phyloP scores from a whole-genome alignment of 2,797 vertebrate species.

The Chelon auratus region DNA sequence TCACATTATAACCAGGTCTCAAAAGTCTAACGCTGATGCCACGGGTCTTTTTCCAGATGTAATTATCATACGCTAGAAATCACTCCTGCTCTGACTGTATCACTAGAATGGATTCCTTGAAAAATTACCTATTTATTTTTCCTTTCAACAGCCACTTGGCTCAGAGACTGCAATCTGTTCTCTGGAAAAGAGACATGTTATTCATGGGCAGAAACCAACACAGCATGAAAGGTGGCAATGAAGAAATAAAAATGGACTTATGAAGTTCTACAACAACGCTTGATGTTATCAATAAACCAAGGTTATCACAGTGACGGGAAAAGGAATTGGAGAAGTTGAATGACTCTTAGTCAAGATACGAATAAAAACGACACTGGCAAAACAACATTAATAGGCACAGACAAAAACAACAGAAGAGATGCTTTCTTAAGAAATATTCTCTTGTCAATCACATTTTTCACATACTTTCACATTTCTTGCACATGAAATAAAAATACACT shows the following conservation, averaged over 20 bases:
- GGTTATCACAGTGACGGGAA: slow-evolving; percentile 8
- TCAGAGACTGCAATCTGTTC: slow-evolving; percentile 59
- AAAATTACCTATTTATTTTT: slow-evolving; percentile 45
- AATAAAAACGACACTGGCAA: slow-evolving; percentile 11
- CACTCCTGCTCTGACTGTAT: slow-evolving; percentile 31
- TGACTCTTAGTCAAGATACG: slow-evolving; percentile 8
- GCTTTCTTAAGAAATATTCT: background rate
- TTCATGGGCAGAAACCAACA: slow-evolving; percentile 43
- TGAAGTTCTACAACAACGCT: background rate
- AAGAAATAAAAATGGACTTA: slow-evolving; percentile 39
- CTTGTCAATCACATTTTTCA: background rate
- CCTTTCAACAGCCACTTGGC: slow-evolving; percentile 28
- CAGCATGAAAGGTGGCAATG: slow-evolving; percentile 53
- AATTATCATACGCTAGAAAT: slow-evolving; percentile 64
- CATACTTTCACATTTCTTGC: too few relatives aligned
- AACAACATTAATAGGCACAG: background rate
- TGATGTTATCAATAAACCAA: slow-evolving; percentile 27
- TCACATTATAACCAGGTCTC: slow-evolving; percentile 43
- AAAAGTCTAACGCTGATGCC: slow-evolving; percentile 35
- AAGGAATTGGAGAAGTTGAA: background rate
- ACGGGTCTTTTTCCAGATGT: slow-evolving; percentile 48
- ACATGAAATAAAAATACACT: too few relatives aligned
- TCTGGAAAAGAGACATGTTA: slow-evolving; percentile 40
- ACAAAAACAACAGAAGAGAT: background rate
- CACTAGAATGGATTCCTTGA: slow-evolving; percentile 46